Percentiles rank a stretch among this genome's conserved stretches.
These are phyloP conservation scores for Tribolium castaneum DNA, from an alignment of 1,140 invertebrate species.

Conservation along the genomic window DNA sequence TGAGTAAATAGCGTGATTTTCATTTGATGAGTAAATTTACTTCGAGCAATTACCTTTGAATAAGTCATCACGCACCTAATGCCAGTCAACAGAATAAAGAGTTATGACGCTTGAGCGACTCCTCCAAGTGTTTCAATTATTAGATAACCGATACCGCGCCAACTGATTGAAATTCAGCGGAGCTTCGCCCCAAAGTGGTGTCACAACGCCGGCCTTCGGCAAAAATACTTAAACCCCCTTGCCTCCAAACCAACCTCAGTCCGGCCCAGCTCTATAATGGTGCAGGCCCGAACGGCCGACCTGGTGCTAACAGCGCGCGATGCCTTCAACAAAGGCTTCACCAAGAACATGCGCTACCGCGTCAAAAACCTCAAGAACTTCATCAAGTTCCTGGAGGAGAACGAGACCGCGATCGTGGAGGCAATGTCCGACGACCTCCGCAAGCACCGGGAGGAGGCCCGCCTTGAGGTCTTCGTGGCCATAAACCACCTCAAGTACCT, in stretches of 20 bases:
- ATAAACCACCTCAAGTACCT: slow-evolving; percentile 75
- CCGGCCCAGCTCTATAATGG: not conserved
- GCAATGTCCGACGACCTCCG: slow-evolving; percentile 83
- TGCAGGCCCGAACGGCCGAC: not conserved
- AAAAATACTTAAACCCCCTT: not conserved
- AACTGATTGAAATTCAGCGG: not conserved
- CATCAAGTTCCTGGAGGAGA: slow-evolving; percentile 69
- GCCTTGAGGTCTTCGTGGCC: slow-evolving; percentile 74
- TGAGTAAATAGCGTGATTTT: not conserved
- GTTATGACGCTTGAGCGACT: not conserved
- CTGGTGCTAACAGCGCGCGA: not conserved
- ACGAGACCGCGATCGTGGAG: slow-evolving; percentile 75
- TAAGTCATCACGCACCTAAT: not conserved
- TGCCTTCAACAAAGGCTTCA: not conserved
- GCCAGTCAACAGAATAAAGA: not conserved
- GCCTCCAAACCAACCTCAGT: not conserved
- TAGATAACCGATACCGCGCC: not conserved
- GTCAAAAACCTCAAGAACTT: not conserved
- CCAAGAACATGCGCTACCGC: not conserved
- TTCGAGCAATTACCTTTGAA: not conserved
- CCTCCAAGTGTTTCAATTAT: not conserved
- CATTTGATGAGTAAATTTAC: not conserved
- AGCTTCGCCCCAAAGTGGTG: not conserved
- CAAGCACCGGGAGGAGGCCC: slow-evolving; percentile 77
- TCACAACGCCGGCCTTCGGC: not conserved